A percentile compares a stretch with the other conserved stretches of the same genome.
phyloP scores from a whole-genome alignment of 2,888 invertebrate species.

The Tupiocoris notatus region DNA sequence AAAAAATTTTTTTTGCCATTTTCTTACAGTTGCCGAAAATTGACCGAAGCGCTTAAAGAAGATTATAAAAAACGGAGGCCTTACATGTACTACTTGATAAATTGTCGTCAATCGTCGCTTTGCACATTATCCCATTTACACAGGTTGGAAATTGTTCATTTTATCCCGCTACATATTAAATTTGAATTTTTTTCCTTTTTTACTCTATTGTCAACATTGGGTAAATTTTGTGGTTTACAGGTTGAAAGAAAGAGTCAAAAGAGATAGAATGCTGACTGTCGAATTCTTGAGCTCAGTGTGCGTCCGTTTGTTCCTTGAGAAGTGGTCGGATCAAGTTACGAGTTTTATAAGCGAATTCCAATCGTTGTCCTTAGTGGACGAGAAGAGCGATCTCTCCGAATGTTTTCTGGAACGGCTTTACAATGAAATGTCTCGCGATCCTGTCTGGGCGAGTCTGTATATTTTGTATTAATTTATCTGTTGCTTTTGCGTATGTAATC shows the following conservation, averaged over 20 bases:
- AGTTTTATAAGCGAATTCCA: conserved; percentile 80
- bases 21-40: conserved; percentile 66
- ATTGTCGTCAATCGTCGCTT: conserved; percentile 76
- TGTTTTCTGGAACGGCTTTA: conserved; percentile 72
- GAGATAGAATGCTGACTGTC: conserved; percentile 70
- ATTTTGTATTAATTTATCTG: no score
- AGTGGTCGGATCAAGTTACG: conserved; percentile 69
- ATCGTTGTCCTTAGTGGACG: conserved; percentile 77
- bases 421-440: conserved; percentile 67
- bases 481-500: no score
- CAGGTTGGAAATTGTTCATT: conserved; percentile 60
- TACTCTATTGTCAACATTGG: no score
- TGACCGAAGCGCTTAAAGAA: conserved; percentile 70
- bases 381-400: conserved; percentile 85
- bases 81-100: conserved; percentile 77
- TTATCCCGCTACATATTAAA: no score
- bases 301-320: conserved; percentile 76
- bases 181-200: no score
- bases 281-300: conserved; percentile 73
- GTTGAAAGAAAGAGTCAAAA: conserved; percentile 62
- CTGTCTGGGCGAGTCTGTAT: conserved; percentile 65
- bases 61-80: conserved; percentile 76
- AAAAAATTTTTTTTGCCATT: no score
- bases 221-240: no score
- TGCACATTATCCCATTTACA: conserved; percentile 71